Evolutionary conservation across 2,888 invertebrate species (phyloP), one percentile per base, ranked within the genome.

Genomic region (Dascillus cervinus): DNA sequence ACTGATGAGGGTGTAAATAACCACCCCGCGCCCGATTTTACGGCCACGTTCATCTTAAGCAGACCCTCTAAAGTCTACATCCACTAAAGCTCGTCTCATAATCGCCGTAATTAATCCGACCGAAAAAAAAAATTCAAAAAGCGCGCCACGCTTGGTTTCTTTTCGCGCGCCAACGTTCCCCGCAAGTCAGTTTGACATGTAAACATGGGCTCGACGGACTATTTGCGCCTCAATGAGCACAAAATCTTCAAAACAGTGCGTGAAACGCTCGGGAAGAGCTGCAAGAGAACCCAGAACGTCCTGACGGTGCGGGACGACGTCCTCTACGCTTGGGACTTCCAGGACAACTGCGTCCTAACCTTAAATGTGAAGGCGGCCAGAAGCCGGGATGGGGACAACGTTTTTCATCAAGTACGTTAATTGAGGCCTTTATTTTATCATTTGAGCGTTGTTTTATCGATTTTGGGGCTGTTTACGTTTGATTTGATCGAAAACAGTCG

Each of bases 1-100:
- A 75, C 73, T 74, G 74, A 75, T 73, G 74, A 74, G 73, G 73
- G 73, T 68, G 72, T 73, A 72, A 73, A 72, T 72, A 71, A 71
- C 62, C 67, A 65, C 64, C 58, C 49, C 37, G 22, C 9, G 36
- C 49, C 55, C 49, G 51, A 50, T 55, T 55, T 54, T 55, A 53
- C 51, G 46, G 46, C 47, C 49, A 51, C 51, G 55, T 55, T 56
- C 58, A 51, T 57, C 57, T 57, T 56, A 55, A 56, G 48, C 39
- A 50, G 55, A 56, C 57, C 57, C 54, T 57, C 56, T n/a, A n/a
- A n/a, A n/a, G n/a, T n/a, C n/a, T 55, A 57, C 55, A 53, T 54
- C 53, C 50, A 48, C 54, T 57, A 54, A 53, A 55, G 55, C 54
- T n/a, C 57, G 56, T 57, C 58, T 60, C 57, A 57, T 58, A 58